Evolutionary conservation across 2,113 vertebrate genomes (phyloP).

Genomic region (Microtus montanus): DNA sequence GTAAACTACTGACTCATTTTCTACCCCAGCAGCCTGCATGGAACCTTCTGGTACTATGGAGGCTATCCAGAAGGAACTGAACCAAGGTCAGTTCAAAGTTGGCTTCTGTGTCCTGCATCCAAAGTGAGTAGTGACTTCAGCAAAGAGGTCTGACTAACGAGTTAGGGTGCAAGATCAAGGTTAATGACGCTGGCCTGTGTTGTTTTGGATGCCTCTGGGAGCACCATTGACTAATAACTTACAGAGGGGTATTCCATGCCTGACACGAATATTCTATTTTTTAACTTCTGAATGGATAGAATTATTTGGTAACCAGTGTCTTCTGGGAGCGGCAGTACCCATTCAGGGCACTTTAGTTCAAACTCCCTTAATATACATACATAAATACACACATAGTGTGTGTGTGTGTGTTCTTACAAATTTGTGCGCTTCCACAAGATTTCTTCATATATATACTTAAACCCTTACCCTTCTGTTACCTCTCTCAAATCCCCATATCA

Average conservation of each 20-base stretch:
- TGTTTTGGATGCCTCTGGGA: not conserved
- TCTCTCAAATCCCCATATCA: not conserved
- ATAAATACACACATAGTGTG: not conserved
- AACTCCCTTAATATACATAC: not conserved
- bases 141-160: not conserved
- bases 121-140: not conserved
- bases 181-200: not conserved
- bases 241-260: not conserved
- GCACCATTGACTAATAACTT: not conserved
- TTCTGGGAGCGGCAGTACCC: not conserved
- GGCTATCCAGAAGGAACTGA: not conserved
- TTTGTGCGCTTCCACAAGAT: not conserved
- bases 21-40: not conserved
- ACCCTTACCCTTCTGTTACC: not conserved
- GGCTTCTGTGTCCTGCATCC: not conserved
- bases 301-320: not conserved
- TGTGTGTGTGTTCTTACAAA: not conserved
- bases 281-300: not conserved
- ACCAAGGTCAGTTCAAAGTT: not conserved
- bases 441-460: not conserved
- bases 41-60: not conserved
- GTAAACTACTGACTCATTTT: not conserved
- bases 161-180: not conserved
- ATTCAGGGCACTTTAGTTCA: not conserved
- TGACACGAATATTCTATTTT: not conserved